phyloP scores from a whole-genome alignment of 2,113 vertebrate species.

The Clarias magur region DNA sequence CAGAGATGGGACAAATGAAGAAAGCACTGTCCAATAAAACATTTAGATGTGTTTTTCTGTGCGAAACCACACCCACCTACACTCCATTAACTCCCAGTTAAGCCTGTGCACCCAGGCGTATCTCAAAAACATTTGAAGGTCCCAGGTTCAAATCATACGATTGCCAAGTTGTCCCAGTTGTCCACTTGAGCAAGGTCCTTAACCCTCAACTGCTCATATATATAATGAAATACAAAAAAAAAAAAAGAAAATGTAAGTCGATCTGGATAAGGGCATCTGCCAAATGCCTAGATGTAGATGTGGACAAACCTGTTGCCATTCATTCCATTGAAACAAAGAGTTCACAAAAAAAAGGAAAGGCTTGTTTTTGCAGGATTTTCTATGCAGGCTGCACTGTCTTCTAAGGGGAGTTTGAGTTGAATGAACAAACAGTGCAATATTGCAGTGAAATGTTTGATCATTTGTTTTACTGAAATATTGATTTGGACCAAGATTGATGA shows the following conservation, averaged over 20 bases:
- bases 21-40: slow-evolving; percentile 2
- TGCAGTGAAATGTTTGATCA: background rate
- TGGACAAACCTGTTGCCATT: background rate
- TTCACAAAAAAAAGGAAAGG: background rate
- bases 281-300: no score
- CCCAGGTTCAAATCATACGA: no score
- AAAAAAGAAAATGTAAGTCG: no score
- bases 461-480: background rate
- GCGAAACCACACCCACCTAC: no score
- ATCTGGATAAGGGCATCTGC: no score
- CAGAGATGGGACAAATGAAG: background rate
- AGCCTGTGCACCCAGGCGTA: background rate
- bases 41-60: background rate
- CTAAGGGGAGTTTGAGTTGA: background rate
- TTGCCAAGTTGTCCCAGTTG: no score
- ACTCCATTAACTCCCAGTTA: background rate
- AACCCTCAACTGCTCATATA: no score
- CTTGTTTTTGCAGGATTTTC: background rate
- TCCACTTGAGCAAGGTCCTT: no score
- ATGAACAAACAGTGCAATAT: background rate
- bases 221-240: no score
- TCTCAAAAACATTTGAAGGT: background rate
- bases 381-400: background rate
- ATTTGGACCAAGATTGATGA: background rate
- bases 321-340: background rate